These are phyloP conservation scores for Limenitis arthemis DNA, from an alignment of 2,888 invertebrate genomes.

Conservation along the genomic window DNA sequence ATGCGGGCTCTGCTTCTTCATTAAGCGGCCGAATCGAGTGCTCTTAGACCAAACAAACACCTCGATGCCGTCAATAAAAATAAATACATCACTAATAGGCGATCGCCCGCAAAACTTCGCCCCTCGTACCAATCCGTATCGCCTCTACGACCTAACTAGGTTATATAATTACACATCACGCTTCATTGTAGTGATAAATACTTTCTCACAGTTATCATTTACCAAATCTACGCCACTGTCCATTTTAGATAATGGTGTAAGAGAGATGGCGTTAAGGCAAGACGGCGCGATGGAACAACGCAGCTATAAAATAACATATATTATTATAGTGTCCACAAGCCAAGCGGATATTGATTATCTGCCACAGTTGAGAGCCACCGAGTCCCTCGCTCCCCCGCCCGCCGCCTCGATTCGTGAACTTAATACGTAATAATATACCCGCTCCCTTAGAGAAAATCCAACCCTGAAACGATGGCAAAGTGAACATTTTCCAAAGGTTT, in stretches of 20 bases:
- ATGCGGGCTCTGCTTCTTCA: constrained; percentile 48
- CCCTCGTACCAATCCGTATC: constrained; percentile 37
- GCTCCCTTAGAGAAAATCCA: constrained; percentile 34
- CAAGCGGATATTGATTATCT: constrained; percentile 75
- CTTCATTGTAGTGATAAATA: constrained; percentile 71
- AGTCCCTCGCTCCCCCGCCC: constrained; percentile 46
- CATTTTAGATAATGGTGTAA: constrained; percentile 70
- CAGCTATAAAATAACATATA: constrained; percentile 67
- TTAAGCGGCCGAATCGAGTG: constrained; percentile 46
- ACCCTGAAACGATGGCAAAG: constrained; percentile 38
- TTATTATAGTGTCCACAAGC: constrained; percentile 73
- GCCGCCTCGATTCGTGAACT: constrained; percentile 26
- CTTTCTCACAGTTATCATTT: constrained; percentile 73
- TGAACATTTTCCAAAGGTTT: constrained; percentile 40
- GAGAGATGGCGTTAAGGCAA: constrained; percentile 37
- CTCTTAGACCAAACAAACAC: constrained; percentile 33
- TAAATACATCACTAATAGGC: constrained; percentile 53
- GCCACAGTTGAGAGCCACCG: constrained; percentile 71
- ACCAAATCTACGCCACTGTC: constrained; percentile 72
- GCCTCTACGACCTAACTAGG: constrained; percentile 56
- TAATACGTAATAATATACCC: constrained; percentile 42
- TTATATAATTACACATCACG: constrained; percentile 70
- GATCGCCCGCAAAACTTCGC: constrained; percentile 20
- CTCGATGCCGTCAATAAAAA: constrained; percentile 53
- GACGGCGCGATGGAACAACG: constrained; percentile 36